Evolutionary conservation across 2,888 invertebrate genomes (phyloP), one percentile per base, ranked within the genome.

Genomic region (Drosophila maculinotata): DNA sequence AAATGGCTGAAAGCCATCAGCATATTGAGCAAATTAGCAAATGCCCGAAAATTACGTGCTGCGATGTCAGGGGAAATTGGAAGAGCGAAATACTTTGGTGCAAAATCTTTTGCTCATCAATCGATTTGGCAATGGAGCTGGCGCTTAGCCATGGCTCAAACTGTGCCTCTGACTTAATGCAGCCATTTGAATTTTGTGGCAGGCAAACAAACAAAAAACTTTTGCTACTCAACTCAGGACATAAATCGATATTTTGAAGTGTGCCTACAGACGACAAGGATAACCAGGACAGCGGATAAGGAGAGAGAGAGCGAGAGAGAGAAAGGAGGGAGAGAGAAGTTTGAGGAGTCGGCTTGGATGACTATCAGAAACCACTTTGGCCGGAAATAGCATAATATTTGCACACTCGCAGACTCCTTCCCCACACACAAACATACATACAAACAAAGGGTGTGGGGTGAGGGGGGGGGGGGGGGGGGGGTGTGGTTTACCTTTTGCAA

Each of bases 341-440:
- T 20, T 2, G 20, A 54, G 58, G 38, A 53, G 69, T 68, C 63
- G 54, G 76, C 17, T 62, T 72, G 69, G 65, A 79, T 79, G 80
- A 80, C 80, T 80, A 79, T 79, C 79, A 79, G 73, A 80, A 79
- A 80, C 80, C 79, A 79, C 79, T 79, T 79, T 80, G 68, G 69
- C 69, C 69, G 64, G 80, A 80, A 78, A 79, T 79, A 69, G 73
- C 79, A 79, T 76, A 79, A 79, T 79, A 79, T 79, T 79, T 79
- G 79, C 80, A 63, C 80, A 77, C 73, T 69, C 73, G 58, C 58
- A 69, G 36, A 51, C 53, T 31, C 45, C 51, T 8, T 15, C 28
- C 2, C 38, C 15, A 48, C 30, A 45, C 23, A 56, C 2, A 58
- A n/a, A n/a, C n/a, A n/a, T n/a, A n/a, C n/a, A n/a, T n/a, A n/a